Percentiles rank a stretch among this genome's conserved stretches.
phyloP scores from a whole-genome alignment of 1,140 invertebrate species.

The Drosophila malerkotliana region DNA sequence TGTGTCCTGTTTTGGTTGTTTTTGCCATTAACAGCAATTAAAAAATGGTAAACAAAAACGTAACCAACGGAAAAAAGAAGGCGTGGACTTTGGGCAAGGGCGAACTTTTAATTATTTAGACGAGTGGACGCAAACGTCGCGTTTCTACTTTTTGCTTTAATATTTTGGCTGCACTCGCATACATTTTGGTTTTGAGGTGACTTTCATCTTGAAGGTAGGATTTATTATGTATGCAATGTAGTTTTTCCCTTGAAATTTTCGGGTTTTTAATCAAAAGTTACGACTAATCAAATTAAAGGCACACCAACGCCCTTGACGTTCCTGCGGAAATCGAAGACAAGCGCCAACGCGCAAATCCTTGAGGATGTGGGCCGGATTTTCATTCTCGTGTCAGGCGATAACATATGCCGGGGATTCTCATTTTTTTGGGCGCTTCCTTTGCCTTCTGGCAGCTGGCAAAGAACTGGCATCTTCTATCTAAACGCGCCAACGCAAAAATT shows the following conservation, averaged over 20 bases:
- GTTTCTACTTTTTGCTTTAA: slow-evolving; percentile 3
- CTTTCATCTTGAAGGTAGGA: slow-evolving; percentile 36
- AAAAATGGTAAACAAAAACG: slow-evolving; percentile 68
- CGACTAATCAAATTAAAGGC: slow-evolving; percentile 63
- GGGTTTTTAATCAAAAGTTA: slow-evolving; percentile 54
- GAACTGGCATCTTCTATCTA: slow-evolving; percentile 49
- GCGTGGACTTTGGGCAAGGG: slow-evolving; percentile 42
- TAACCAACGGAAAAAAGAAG: slow-evolving; percentile 25
- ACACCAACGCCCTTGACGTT: neutral
- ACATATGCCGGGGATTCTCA: slow-evolving; percentile 48
- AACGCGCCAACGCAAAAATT: slow-evolving; percentile 58
- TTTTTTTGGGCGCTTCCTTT: slow-evolving; percentile 4
- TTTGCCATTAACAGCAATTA: slow-evolving; percentile 73
- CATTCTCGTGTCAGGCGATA: slow-evolving; percentile 39
- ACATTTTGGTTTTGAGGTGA: slow-evolving; percentile 30
- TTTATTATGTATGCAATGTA: slow-evolving; percentile 46
- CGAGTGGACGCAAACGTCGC: slow-evolving; percentile 57
- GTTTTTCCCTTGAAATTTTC: slow-evolving; percentile 3
- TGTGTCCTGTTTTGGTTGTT: slow-evolving; percentile 51
- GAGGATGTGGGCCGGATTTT: slow-evolving; percentile 15
- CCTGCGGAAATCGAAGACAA: slow-evolving; percentile 1
- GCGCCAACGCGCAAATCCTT: slow-evolving; percentile 41
- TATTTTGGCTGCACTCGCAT: slow-evolving; percentile 42
- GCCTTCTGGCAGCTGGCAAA: slow-evolving; percentile 36
- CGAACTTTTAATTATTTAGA: slow-evolving; percentile 77